Evolutionary conservation across 2,797 vertebrate species (phyloP), one percentile per base, ranked within the genome.

Genomic region (Somateria mollissima): DNA sequence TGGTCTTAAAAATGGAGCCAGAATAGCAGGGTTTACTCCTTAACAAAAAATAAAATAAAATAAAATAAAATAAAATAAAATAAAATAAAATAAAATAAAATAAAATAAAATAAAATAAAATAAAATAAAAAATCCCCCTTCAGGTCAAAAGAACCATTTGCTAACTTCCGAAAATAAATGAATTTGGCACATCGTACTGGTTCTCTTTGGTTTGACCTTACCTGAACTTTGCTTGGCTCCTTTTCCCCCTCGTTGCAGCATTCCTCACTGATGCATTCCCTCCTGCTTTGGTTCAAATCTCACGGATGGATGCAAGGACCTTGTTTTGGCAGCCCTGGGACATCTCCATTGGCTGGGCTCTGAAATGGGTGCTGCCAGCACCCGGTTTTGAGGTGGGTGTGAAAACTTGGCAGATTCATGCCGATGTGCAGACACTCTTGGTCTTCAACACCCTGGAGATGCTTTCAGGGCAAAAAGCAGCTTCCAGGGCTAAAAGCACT

Each of bases 221-320:
- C 41, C 54, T 62, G 94, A 90, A 49, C 86, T 79, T 72, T 9
- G 11, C 65, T 79, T 77, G 88, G 83, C 90, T 94, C 39, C 39
- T 65, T 65, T 30, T 21, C 62, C 39, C 62, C 39, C 54, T 13
- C 18, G 3, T 30, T 57, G 54, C 54, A 57, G 54, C 30, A 7
- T 20, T 57, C 54, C 53, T 54, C 5, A 16, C 13, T 76, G 82
- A 37, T 12, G 43, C 34, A 51, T 53, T 77, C 30, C 3, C 49
- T 74, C 53, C 60, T 39, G 32, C 39, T 54, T 75, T 39, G 36
- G 69, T 43, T 80, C 70, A 30, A 2, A 45, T 49, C 21, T 72
- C 49, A 18, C 3, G 66, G 34, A 16, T 21, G 70, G 73, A 32
- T 80, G 57, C 79, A 61, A 72, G 87, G 39, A 8, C 19, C 56